Evolutionary conservation across 2,113 vertebrate species (phyloP).

Genomic region (Hemichromis elongatus): DNA sequence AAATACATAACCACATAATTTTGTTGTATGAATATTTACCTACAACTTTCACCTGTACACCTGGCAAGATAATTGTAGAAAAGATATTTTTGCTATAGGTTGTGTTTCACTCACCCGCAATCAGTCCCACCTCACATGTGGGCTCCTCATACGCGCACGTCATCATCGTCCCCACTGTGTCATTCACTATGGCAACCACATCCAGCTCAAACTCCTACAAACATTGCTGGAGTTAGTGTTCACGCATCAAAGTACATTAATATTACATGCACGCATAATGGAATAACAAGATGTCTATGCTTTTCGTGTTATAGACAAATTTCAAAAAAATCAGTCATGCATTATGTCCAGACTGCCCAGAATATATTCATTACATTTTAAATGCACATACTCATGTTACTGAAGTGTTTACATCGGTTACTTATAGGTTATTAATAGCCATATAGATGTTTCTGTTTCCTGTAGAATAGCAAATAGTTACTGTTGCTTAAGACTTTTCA

Average conservation of each 20-base stretch:
- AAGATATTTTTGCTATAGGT: background rate
- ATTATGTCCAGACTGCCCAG: background rate
- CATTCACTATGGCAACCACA: slow-evolving; percentile 95
- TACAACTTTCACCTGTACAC: background rate
- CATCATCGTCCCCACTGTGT: slow-evolving; percentile 99
- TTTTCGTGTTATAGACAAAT: background rate
- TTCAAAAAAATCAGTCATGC: background rate
- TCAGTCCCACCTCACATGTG: slow-evolving; percentile 93
- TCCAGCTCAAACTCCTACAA: slow-evolving; percentile 95
- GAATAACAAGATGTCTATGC: background rate
- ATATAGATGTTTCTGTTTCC: background rate
- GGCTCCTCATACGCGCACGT: slow-evolving; percentile 98
- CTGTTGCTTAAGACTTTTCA: background rate
- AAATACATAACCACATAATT: background rate
- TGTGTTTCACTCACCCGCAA: slow-evolving; percentile 77
- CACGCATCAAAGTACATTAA: background rate
- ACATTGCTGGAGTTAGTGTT: background rate
- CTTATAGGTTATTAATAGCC: background rate
- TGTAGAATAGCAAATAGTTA: background rate
- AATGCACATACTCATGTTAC: background rate
- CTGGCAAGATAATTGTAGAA: background rate
- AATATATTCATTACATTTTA: background rate
- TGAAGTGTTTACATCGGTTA: background rate
- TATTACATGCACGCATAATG: background rate
- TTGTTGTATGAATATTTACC: background rate